Base-by-base conservation (phyloP, 2,888 invertebrate species). In the Anthrax anthrax region DNA sequence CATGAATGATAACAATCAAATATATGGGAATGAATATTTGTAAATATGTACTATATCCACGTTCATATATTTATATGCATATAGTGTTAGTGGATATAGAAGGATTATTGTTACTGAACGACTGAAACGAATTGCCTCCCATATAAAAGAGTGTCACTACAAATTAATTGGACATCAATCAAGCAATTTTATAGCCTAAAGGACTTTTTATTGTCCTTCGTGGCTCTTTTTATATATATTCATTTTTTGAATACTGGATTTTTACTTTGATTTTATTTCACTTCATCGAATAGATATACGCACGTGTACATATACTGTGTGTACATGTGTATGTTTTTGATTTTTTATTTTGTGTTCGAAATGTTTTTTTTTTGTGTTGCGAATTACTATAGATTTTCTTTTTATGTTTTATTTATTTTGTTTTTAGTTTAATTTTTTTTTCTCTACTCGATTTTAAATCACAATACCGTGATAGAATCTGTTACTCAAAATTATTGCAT, bases 161-260 rank as follows among this genome's bases (percentile, higher is more conserved):
- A 45, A 48, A 48, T 48, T 48, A 48, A 48, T 48, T 48, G 48
- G 46, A 48, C 48, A 48, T 48, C 48, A 48, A 48, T 48, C 48
- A 48, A 48, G 48, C 48, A 48, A 48, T 48, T 48, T 48, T 46
- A 48, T 45, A 36, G 48, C 45, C 42, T 42, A 39, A 44, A 45
- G 42, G 42, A 48, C 42, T 42, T 43, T 47, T 43, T 44, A 44
- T 47, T 48, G 45, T 44, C 47, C 42, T 41, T 29, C 44, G 23
- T 45, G 44, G 39, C 34, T 45, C 12, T 39, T 16, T 36, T 37
- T 45, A 39, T 45, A 39, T 27, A 27, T 27, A 1, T 27, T 27
- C 23, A 23, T 27, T 27, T 44, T 39, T 39, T n/a, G n/a, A n/a
- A n/a, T n/a, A n/a, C 14, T 39, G 19, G 44, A n/a, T n/a, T n/a